Base-by-base conservation (phyloP, 92 coral and sea anemone genomes). In the Desmophyllum pertusum region DNA sequence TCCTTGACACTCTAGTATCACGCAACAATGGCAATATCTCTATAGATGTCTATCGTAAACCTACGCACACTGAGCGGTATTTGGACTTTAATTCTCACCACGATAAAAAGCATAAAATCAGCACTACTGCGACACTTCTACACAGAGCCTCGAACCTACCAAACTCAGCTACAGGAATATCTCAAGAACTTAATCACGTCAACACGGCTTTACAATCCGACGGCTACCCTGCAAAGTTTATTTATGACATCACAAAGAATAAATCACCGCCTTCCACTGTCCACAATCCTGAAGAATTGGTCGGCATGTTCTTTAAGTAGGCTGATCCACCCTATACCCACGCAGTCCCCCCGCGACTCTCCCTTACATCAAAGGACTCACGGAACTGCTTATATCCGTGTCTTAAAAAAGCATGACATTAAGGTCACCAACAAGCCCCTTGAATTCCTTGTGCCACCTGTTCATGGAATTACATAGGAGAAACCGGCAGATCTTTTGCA, bases 181-280 rank as follows among this genome's bases (percentile, higher is more conserved):
- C 21, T 19, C 1, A 18, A 15, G 29, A 55, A 55, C 21, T 55
- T 21, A 55, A 55, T 19, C 4, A n/a, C 21, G 77, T 31, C 39
- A 42, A 36, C 11, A 10, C 10, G 6, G 57, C 77, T 43, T 13
- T 73, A 45, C 10, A 45, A 73, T 11, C 18, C 46, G 43, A 42
- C 30, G 57, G 57, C 59, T 73, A 73, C 40, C 59, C 77, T 7
- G 30, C 77, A 27, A 46, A n/a, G 31, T n/a, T 43, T 73, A 43
- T 43, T 21, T 73, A 57, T 0, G 27, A 45, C 77, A 73, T 45
- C 59, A 23, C 27, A 10, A 73, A 73, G 38, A 25, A 10, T 39
- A 73, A 73, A 29, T 10, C 68, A 27, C 17, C 35, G 25, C 6
- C 63, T 17, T 23, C 3, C 30, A 6, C 29, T 0, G n/a, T 57